Evolutionary conservation across 2,113 vertebrate species (phyloP), one percentile per base, ranked within the genome.

Genomic region (Jacana jacana): DNA sequence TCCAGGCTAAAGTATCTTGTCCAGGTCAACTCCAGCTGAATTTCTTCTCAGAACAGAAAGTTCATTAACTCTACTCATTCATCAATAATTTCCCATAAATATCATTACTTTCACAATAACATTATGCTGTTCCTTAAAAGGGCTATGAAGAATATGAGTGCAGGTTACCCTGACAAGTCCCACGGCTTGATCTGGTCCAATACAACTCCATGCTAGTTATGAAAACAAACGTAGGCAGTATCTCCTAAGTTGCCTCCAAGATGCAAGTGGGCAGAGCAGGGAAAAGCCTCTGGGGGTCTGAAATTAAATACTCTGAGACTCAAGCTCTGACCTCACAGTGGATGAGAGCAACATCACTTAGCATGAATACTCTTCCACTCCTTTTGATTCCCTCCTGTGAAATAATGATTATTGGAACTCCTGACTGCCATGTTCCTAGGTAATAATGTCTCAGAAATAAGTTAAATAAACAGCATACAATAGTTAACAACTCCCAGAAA

Each of bases 41-140:
- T 71, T 92, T 86, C 76, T 83, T 77, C 64, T 93, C 69, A 63
- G 64, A 86, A 81, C 30, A 40, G 60, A 71, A 86, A 83, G 24
- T 60, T 82, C 72, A 81, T 81, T 93, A 91, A 81, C 64, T 57
- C 13, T 44, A 71, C 51, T 46, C 35, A 52, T 85, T 91, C 49
- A 70, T 58, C 58, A 72, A 35, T 76, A 77, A 83, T 76, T 77
- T 87, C 11, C 19, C 30, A n/a, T 58, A 91, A 89, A 70, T 61
- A 54, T 42, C 49, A 71, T 87, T 87, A 46, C 46, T 80, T 46
- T 37, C 63, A 73, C 27, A 85, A 54, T 69, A 57, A 55, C 27
- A 55, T 44, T 80, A 35, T 81, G 22, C 27, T 82, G 4, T 90
- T 93, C 37, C 49, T 93, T 92, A 33, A 86, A 60, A 84, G 10